Evolutionary conservation across 1,140 invertebrate genomes (phyloP).

Genomic region (Nasonia giraulti): DNA sequence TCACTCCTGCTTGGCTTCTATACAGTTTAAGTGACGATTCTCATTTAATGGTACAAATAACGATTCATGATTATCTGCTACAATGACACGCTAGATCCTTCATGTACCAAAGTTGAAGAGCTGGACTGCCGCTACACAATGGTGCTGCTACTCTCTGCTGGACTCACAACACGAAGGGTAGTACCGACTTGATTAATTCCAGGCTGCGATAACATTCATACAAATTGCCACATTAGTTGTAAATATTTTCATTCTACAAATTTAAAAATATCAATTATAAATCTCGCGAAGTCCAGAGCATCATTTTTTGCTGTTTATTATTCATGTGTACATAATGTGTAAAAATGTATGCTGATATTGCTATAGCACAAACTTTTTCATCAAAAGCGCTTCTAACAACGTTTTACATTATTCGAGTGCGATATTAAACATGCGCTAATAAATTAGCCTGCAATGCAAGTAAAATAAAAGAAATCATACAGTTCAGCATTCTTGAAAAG

Average conservation of each 20-base stretch:
- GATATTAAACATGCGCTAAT: slow-evolving; percentile 3
- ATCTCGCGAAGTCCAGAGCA: too few species aligned
- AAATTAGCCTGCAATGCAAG: slow-evolving; percentile 23
- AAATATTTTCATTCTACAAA: slow-evolving; percentile 9
- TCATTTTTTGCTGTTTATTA: too few species aligned
- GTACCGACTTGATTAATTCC: slow-evolving; percentile 64
- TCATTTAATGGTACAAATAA: slow-evolving; percentile 49
- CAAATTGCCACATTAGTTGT: not conserved
- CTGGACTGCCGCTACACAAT: slow-evolving; percentile 64
- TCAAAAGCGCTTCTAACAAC: not conserved
- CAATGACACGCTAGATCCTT: slow-evolving; percentile 44
- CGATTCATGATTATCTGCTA: slow-evolving; percentile 46
- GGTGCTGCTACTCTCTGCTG: slow-evolving; percentile 66
- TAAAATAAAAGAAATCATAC: slow-evolving; percentile 22
- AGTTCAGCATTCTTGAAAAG: slow-evolving; percentile 48
- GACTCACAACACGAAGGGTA: slow-evolving; percentile 65
- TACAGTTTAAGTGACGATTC: slow-evolving; percentile 48
- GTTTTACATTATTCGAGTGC: slow-evolving; percentile 2
- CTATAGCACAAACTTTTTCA: too few species aligned
- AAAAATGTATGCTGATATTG: too few species aligned
- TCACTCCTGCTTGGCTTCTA: slow-evolving; percentile 43
- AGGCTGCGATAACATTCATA: slow-evolving; percentile 53
- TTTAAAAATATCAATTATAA: too few species aligned
- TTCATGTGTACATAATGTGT: too few species aligned
- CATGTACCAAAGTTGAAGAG: slow-evolving; percentile 43